These are phyloP conservation scores for Tympanuchus pallidicinctus DNA, from an alignment of 2,113 vertebrate genomes.

Conservation along the genomic window DNA sequence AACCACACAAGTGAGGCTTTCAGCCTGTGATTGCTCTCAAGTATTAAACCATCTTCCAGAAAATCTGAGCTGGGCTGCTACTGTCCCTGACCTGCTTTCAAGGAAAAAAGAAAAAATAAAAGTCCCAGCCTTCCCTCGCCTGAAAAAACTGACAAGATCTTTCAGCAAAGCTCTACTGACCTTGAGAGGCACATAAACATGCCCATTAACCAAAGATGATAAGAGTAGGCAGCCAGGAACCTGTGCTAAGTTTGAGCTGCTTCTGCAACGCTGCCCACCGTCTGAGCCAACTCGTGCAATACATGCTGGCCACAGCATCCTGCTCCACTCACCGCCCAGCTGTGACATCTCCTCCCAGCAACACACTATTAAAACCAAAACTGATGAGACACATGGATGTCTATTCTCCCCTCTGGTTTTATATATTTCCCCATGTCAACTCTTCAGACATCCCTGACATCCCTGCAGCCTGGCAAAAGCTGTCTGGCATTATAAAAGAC, in stretches of 20 bases:
- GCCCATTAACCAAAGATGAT: background rate
- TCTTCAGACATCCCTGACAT: slow-evolving; percentile 54
- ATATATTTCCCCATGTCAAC: slow-evolving; percentile 52
- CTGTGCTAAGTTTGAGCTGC: background rate
- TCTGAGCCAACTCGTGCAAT: background rate
- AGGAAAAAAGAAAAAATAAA: background rate
- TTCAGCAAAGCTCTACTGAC: background rate
- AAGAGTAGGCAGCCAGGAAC: background rate
- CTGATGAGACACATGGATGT: slow-evolving; percentile 41
- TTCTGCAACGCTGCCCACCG: background rate
- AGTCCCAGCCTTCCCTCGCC: background rate
- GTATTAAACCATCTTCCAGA: background rate
- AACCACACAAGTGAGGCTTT: background rate
- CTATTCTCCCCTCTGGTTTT: slow-evolving; percentile 42
- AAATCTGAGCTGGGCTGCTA: background rate
- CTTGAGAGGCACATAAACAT: background rate
- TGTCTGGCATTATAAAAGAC: slow-evolving; percentile 57
- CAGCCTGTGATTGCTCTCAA: background rate
- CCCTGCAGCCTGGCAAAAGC: slow-evolving; percentile 34
- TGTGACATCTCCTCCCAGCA: slow-evolving; percentile 43
- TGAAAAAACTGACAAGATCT: background rate
- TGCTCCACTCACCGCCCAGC: background rate
- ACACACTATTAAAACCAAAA: slow-evolving; percentile 1
- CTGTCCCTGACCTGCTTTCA: background rate
- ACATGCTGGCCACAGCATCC: background rate